Base-by-base conservation (phyloP, 1,140 invertebrate species). In the Antheraea pernyi region DNA sequence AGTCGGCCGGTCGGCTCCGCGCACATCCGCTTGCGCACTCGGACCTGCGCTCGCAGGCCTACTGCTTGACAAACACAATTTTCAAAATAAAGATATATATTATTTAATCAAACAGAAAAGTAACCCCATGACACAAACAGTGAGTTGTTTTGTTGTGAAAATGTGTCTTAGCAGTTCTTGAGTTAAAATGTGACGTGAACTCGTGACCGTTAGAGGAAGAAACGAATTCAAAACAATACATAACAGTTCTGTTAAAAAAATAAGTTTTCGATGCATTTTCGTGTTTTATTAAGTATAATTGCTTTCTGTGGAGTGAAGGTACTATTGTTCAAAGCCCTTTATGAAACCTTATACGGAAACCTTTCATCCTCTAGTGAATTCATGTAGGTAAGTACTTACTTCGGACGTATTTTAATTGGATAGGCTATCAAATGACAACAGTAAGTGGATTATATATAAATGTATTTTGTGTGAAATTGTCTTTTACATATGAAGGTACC, bases 21-120 rank as follows among this genome's bases (percentile, higher is more conserved):
- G 80, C 89, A 89, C 87, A 91, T 91, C 89, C 89, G 89, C 81
- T 83, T 88, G 84, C 81, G 83, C 81, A 80, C 78, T 85, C 81
- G 76, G 71, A 77, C 82, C 80, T 78, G 84, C 81, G 80, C 80
- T 82, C 79, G 82, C 74, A 87, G 74, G 75, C 79, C 77, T 75
- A 77, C 68, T 71, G 59, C 59, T 64, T 69, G 53, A 48, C 65
- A 72, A 42, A 70, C 18, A 53, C 18, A 30, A 8, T 22, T 61
- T 61, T 61, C 59, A 36, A 61, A 61, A 42, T 42, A 42, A 42
- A 11, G 22, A 30, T 19, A 22, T 36, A 61, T 36, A 22, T 11
- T 61, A n/a, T 22, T 19, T 8, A 61, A 61, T 61, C 30, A 22
- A 19, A 61, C 11, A 61, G 30, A 61, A 61, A 19, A 61, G 0